Percentiles rank a stretch among this genome's conserved stretches.
phyloP scores from a whole-genome alignment of 2,113 vertebrate species.

The Corydoras sp. region DNA sequence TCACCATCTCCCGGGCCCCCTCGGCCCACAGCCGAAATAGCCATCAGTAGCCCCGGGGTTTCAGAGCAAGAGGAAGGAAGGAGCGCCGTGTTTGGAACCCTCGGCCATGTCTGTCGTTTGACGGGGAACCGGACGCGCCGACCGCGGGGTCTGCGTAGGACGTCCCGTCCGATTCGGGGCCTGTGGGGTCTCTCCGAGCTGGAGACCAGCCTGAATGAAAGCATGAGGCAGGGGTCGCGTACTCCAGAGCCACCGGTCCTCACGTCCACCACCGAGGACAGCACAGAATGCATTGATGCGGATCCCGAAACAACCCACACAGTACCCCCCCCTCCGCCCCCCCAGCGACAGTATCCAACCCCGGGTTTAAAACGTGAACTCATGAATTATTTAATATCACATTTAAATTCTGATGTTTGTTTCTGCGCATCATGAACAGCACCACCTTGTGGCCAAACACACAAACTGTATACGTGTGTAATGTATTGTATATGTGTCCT shows the following conservation, averaged over 20 bases:
- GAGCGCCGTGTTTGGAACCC: constrained; percentile 51
- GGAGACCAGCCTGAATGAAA: constrained; percentile 16
- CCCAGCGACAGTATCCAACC: no score
- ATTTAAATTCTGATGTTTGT: no score
- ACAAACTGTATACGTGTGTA: no score
- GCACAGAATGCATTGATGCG: background rate
- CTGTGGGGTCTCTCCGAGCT: constrained; percentile 26
- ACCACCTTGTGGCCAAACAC: no score
- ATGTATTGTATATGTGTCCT: no score
- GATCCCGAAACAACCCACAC: no score
- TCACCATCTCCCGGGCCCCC: constrained; percentile 44
- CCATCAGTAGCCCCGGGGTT: constrained; percentile 49
- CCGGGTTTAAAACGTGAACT: no score
- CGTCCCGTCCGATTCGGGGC: constrained; percentile 16
- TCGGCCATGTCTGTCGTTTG: constrained; percentile 52
- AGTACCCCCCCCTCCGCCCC: no score
- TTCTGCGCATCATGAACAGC: no score
- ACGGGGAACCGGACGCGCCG: constrained; percentile 52
- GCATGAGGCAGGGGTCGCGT: constrained; percentile 21
- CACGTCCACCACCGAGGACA: background rate
- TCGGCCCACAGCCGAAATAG: constrained; percentile 58
- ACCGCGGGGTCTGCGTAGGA: constrained; percentile 55
- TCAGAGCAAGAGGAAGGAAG: constrained; percentile 44
- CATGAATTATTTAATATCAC: no score
- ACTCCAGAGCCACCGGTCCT: background rate